Conservation (phyloP, 2,888 invertebrate genomes). For the Eupithecia abbreviata region DNA sequence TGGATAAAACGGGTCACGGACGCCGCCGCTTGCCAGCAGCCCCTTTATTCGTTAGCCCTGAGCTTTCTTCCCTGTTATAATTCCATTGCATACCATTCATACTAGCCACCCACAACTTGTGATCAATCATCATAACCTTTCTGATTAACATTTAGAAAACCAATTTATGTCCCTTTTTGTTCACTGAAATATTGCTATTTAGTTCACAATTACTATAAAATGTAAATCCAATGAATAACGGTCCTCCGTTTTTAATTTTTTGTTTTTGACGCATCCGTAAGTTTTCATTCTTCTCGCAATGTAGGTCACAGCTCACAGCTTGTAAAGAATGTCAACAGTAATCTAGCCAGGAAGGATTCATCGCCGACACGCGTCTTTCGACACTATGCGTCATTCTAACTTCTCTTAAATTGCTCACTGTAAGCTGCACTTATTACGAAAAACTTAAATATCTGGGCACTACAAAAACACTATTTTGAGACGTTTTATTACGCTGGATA, state of each 20-base stretch:
- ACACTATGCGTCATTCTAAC: slow-evolving; percentile 12
- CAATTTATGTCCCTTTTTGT: background rate
- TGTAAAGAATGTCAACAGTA: slow-evolving; percentile 19
- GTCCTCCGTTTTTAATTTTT: background rate
- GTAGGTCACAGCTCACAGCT: slow-evolving; percentile 16
- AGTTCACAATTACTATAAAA: background rate
- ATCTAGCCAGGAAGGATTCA: slow-evolving; percentile 21
- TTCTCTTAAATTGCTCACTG: slow-evolving; percentile 2
- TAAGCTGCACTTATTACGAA: background rate
- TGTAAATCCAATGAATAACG: background rate
- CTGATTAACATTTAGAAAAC: background rate
- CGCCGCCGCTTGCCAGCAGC: slow-evolving; percentile 24
- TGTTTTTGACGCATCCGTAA: background rate
- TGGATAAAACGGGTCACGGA: slow-evolving; percentile 34
- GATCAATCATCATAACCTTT: slow-evolving; percentile 7
- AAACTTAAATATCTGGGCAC: background rate
- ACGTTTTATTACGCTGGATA: background rate
- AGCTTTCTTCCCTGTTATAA: slow-evolving; percentile 19
- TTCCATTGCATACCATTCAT: slow-evolving; percentile 11
- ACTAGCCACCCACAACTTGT: background rate
- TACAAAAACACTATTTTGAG: background rate
- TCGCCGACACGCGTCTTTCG: slow-evolving; percentile 11
- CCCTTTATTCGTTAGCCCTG: slow-evolving; percentile 24
- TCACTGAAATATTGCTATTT: background rate
- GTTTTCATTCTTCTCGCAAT: background rate